Base-by-base conservation (phyloP, 2,888 invertebrate species). In the Hemithea aestivaria region DNA sequence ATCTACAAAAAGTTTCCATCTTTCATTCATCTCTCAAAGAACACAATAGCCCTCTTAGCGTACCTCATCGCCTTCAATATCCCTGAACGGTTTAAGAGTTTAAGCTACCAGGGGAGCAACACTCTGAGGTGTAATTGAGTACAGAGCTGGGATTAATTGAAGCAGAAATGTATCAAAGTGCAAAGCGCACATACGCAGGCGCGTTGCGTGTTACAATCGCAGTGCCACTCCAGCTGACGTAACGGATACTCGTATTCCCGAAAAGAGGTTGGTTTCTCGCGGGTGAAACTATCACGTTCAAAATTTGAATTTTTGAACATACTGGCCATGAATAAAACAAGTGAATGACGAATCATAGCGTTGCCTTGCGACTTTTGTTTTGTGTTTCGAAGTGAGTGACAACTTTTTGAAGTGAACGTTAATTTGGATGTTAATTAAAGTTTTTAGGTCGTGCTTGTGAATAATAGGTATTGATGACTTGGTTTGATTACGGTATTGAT, bases 161-260 rank as follows among this genome's bases (percentile, higher is more conserved):
- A 74, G 78, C 76, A 76, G 79, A 80, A 84, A 81, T 81, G 77
- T 84, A 84, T 81, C 78, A 79, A 60, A 78, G 79, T 81, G 78
- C 82, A 79, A 73, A 66, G 76, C 72, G 73, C 72, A 72, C 65
- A 63, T 73, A 84, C 85, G 85, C 85, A 83, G 70, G 85, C 85
- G 85, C 85, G 70, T 51, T 74, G 63, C 64, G 61, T 58, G 51
- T 47, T 55, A 51, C 40, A 56, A 68, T 78, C 78, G 78, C 84
- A 85, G 84, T 85, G 74, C 70, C 59, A 66, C 58, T 62, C 57
- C 62, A 62, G 70, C 74, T 58, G 52, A 73, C 72, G 71, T 57
- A 62, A 66, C 58, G 73, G 56, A 45, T 65, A 65, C 77, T 57
- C 81, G 81, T 64, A 60, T 60, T 56, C 39, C 49, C 56, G 45